Evolutionary conservation across 2,888 invertebrate genomes (phyloP), one percentile per base, ranked within the genome.

Genomic region (Dryadula phaetusa): DNA sequence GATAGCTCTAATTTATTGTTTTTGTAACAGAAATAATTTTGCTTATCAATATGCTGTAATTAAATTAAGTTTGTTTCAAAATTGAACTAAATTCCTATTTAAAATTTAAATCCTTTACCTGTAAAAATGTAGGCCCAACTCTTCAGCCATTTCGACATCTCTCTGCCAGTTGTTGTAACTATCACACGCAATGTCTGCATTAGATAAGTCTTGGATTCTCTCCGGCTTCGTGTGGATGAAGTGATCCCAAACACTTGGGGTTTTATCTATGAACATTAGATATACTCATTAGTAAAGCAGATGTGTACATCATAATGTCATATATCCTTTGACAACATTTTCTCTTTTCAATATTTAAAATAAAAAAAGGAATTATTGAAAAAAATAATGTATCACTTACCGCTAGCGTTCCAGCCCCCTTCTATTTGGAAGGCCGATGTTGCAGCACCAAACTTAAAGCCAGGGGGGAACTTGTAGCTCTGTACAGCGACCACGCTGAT

Each of bases 371-470:
- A n/a, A n/a, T n/a, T n/a, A n/a, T n/a, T n/a, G n/a, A n/a, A n/a
- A n/a, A n/a, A n/a, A n/a, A n/a, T n/a, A n/a, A n/a, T n/a, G 0
- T 12, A 22, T 22, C 0, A 53, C 75, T 77, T 73, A 89, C 90
- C 88, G 63, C 81, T 81, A 44, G 75, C 78, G 75, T 90, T 86
- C 90, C 89, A 89, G n/a, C 76, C 86, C 0, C 90, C 90, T 78
- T 90, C 90, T 0, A 88, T 72, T 72, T 90, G 89, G 71, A 88
- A 88, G 2, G 88, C 54, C 0, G 88, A 80, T 0, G 87, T 82
- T 3, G 86, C 84, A 1, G 82, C 79, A 3, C 88, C 88, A 60
- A 90, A 84, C 67, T 79, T 75, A 73, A 91, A 88, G 0, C 73
- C 77, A 0, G 77, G 63, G 0, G 88, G 87, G 69, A 88, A 84